phyloP scores from a whole-genome alignment of 2,797 vertebrate species.

The Triplophysa yarkandensis region DNA sequence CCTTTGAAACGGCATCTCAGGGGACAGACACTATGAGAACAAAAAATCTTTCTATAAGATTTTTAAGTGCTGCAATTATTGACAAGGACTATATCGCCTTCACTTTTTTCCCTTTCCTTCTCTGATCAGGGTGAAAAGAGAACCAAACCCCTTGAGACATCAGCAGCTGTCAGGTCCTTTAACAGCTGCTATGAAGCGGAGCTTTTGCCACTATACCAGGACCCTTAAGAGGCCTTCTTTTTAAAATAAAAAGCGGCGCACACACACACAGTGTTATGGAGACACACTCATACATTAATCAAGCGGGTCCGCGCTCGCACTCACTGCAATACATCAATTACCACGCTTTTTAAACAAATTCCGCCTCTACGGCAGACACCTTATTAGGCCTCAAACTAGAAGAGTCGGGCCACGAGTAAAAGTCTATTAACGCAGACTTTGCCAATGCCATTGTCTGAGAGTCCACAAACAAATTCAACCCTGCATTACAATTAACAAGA shows the following conservation, averaged over 20 bases:
- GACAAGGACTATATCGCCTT: conserved; percentile 79
- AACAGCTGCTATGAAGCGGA: conserved; percentile 76
- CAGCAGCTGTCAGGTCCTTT: conserved; percentile 81
- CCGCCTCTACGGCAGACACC: conserved; percentile 78
- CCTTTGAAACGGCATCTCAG: conserved; percentile 79
- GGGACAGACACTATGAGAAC: conserved; percentile 55
- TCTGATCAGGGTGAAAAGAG: conserved; percentile 72
- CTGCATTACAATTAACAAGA: conserved; percentile 85
- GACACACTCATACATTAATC: conserved; percentile 86
- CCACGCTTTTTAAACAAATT: conserved; percentile 86
- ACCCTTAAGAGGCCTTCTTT: conserved; percentile 84
- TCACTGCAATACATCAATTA: conserved; percentile 87
- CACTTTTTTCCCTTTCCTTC: conserved; percentile 57
- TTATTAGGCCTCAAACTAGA: conserved; percentile 76
- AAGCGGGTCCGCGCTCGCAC: conserved; percentile 71
- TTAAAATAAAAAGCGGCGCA: conserved; percentile 70
- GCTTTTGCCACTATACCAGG: conserved; percentile 77
- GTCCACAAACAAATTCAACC: conserved; percentile 83
- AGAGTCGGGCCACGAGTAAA: conserved; percentile 71
- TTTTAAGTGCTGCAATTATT: conserved; percentile 84
- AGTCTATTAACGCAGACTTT: conserved; percentile 82
- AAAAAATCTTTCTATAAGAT: conserved; percentile 72
- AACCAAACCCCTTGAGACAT: conserved; percentile 73
- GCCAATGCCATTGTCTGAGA: conserved; percentile 77
- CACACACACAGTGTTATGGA: conserved; percentile 35